These are phyloP conservation scores for Garra rufa DNA, from an alignment of 2,113 vertebrate species.

Conservation along the genomic window DNA sequence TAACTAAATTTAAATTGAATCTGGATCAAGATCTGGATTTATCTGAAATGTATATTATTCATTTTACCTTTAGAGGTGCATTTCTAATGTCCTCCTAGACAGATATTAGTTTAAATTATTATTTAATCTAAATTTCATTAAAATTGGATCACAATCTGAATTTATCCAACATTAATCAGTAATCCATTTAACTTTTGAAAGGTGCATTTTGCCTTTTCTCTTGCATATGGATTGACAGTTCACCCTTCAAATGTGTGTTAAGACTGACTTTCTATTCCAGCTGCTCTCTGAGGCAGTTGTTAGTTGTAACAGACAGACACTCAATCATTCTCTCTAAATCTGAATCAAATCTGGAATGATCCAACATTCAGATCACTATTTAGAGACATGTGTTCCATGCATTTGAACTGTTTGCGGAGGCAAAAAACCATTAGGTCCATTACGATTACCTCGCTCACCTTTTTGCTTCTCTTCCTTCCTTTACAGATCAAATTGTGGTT, in stretches of 20 bases:
- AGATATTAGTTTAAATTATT: no score
- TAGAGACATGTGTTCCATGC: not conserved
- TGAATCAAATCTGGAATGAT: not conserved
- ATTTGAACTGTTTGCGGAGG: no score
- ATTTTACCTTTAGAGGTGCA: no score
- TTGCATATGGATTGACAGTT: not conserved
- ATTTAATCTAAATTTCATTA: no score
- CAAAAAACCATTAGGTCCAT: no score
- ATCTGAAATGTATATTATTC: no score
- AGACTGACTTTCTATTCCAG: not conserved
- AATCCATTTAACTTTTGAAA: not conserved
- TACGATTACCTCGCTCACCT: not conserved
- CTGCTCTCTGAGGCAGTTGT: not conserved
- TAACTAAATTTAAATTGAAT: no score
- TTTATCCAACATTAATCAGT: not conserved
- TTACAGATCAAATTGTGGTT: constrained; percentile 71
- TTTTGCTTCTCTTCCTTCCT: not conserved
- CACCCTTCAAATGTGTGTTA: not conserved
- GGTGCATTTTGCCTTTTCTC: not conserved
- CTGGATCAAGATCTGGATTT: no score
- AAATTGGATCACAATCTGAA: no score
- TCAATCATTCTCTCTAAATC: not conserved
- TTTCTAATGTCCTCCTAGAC: no score
- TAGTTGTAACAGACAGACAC: not conserved
- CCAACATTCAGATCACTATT: not conserved